Conservation (phyloP, 2,888 invertebrate species). For the Neoaliturus tenellus region DNA sequence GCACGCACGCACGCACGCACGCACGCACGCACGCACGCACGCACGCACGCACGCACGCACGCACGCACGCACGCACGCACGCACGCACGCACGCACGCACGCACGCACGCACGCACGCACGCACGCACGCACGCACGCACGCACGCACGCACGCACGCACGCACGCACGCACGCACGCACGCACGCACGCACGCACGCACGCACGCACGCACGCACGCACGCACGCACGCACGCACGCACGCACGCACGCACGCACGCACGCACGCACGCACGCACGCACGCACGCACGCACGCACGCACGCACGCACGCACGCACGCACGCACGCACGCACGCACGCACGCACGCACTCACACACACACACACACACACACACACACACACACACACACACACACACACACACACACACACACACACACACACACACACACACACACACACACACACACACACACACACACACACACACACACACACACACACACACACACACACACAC, state of each 20-base stretch:
- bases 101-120: slow-evolving; percentile 32
- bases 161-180: not conserved
- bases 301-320: slow-evolving; percentile 10
- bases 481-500: slow-evolving; percentile 48
- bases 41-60: slow-evolving; percentile 31
- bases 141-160: not conserved
- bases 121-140: not conserved
- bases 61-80: slow-evolving; percentile 28
- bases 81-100: slow-evolving; percentile 33
- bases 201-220: not conserved
- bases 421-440: slow-evolving; percentile 15
- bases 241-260: slow-evolving; percentile 32
- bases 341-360: not conserved
- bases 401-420: not conserved
- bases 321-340: not conserved
- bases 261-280: slow-evolving; percentile 21
- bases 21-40: not conserved
- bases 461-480: slow-evolving; percentile 46
- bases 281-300: slow-evolving; percentile 25
- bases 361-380: not conserved
- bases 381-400: not conserved
- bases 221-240: slow-evolving; percentile 2
- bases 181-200: slow-evolving; percentile 36
- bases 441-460: slow-evolving; percentile 25
- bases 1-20: not conserved